Conservation (phyloP, 2,888 invertebrate genomes). For the Dryocosmus kuriphilus region DNA sequence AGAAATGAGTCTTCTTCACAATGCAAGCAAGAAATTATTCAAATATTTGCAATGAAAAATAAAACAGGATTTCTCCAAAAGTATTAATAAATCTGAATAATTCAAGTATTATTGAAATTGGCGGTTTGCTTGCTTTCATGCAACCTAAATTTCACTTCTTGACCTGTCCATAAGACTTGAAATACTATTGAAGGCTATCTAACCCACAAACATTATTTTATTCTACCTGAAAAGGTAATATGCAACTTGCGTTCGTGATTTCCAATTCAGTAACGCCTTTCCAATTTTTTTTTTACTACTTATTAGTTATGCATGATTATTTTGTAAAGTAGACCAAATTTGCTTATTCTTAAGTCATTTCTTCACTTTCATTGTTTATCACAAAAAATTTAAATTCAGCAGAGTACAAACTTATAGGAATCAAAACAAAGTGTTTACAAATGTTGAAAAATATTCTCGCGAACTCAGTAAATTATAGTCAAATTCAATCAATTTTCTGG, state of each 20-base stretch:
- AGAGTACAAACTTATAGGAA: not conserved
- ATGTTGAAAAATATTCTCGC: not conserved
- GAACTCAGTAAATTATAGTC: too few relatives aligned
- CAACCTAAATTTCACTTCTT: constrained; percentile 47
- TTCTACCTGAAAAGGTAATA: constrained; percentile 7
- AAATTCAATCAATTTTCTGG: too few relatives aligned
- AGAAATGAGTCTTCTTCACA: too few relatives aligned
- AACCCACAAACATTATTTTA: constrained; percentile 46
- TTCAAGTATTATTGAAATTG: not conserved
- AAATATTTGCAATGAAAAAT: too few relatives aligned
- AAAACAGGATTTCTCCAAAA: not conserved
- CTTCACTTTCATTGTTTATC: not conserved
- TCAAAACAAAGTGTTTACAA: not conserved
- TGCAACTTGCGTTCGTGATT: constrained; percentile 26
- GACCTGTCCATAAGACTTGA: not conserved
- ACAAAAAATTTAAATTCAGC: not conserved
- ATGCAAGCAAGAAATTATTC: too few relatives aligned
- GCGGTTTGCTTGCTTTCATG: constrained; percentile 42
- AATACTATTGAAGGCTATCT: constrained; percentile 9
- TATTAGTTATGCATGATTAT: constrained; percentile 32
- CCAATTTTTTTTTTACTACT: constrained; percentile 16
- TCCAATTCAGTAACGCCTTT: constrained; percentile 30
- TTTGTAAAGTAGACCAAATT: constrained; percentile 19
- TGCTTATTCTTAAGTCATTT: constrained; percentile 12
- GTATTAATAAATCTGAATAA: not conserved